Base-by-base conservation (phyloP, 2,113 vertebrate genomes). In the Cryptotis parvus region DNA sequence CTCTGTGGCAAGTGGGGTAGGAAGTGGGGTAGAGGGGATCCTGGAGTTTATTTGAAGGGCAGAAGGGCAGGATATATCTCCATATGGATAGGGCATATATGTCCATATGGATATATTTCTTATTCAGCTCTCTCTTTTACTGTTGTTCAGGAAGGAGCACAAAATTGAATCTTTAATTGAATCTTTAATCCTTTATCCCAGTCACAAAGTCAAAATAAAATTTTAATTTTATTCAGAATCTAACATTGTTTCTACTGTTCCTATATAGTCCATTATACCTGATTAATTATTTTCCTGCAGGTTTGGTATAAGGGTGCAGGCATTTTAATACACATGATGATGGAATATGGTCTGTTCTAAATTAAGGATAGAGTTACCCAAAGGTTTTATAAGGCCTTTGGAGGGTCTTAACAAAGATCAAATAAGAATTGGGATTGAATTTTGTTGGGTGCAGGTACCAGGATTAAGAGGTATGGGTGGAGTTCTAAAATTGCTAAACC, bases 191-290 rank as follows among this genome's bases (percentile, higher is more conserved):
- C 31, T 35, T 66, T 72, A 72, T 37, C 12, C 72, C 31, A 76
- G 68, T 12, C n/a, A 76, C 33, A 80, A 66, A 73, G 85, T 83
- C 89, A 84, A 75, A 92, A 74, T 49, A 52, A 52, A 29, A 12
- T 43, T 27, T 14, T 61, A 72, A 83, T 66, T 87, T n/a, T 65
- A 88, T n/a, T 74, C 29, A 79, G 55, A 68, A 27, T 29, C 9
- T 78, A 29, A 65, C 1, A 26, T 58, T 26, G 15, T 29, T 14
- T 35, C 26, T 74, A 45, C 1, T 58, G 35, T 9, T 90, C 24
- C 43, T 68, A 4, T 7, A 26, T 14, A 55, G 16, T 12, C n/a
- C n/a, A 31, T 18, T 4, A 6, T 66, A 31, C 35, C 9, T 39
- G 4, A 27, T 5, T 58, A 35, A 63, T 66, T 68, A 2, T 69